These are phyloP conservation scores for Drosophila anomalata DNA, from an alignment of 2,888 invertebrate species.

Conservation along the genomic window DNA sequence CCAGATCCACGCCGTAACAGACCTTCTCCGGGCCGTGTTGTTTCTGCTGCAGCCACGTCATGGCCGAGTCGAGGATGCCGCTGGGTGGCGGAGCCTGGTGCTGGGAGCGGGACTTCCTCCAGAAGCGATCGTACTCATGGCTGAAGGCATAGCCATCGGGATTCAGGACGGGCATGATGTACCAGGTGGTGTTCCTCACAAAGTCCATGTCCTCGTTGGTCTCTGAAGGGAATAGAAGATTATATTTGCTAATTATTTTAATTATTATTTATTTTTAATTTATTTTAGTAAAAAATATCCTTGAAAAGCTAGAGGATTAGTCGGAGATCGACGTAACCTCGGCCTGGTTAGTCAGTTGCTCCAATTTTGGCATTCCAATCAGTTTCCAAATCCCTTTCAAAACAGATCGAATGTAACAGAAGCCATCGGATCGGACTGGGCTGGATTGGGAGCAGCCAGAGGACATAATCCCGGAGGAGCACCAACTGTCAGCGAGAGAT, in stretches of 20 bases:
- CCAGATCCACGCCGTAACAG: conserved; percentile 91
- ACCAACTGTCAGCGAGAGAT: background rate
- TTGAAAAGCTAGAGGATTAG: background rate
- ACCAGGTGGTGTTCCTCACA: conserved; percentile 85
- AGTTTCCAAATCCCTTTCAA: background rate
- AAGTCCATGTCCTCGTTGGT: conserved; percentile 71
- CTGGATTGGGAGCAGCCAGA: background rate
- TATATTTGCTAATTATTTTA: no score
- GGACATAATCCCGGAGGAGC: background rate
- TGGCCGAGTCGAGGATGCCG: conserved; percentile 81
- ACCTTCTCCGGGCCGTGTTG: conserved; percentile 71
- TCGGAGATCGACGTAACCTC: background rate
- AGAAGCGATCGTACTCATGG: conserved; percentile 89
- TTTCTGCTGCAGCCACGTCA: conserved; percentile 82
- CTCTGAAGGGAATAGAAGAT: conserved; percentile 49
- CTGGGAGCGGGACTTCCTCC: conserved; percentile 91
- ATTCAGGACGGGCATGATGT: conserved; percentile 90
- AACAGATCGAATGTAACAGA: background rate
- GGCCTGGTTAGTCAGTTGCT: background rate
- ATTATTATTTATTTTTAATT: background rate
- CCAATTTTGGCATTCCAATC: background rate
- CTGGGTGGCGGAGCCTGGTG: conserved; percentile 76
- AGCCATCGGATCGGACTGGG: background rate
- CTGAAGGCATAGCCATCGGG: conserved; percentile 92
- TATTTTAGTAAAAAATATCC: background rate